Evolutionary conservation across 2,888 invertebrate species (phyloP).

Genomic region (Matsumyia berberina): DNA sequence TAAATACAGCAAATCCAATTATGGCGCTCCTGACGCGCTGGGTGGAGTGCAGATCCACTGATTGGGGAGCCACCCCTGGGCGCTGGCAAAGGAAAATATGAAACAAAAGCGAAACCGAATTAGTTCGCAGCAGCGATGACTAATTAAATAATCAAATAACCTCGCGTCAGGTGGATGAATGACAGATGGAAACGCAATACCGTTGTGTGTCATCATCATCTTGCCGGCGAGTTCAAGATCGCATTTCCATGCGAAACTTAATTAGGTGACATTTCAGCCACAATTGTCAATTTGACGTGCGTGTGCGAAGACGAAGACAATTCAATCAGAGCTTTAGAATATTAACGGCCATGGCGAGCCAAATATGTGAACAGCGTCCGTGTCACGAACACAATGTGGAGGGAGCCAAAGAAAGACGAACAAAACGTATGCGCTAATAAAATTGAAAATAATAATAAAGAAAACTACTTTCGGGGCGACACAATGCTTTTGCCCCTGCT

Average conservation of each 20-base stretch:
- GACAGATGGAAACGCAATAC: slow-evolving; percentile 31
- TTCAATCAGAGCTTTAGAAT: slow-evolving; percentile 37
- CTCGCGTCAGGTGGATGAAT: slow-evolving; percentile 10
- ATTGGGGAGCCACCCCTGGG: slow-evolving; percentile 15
- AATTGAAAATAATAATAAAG: slow-evolving; percentile 32
- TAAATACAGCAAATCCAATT: slow-evolving; percentile 61
- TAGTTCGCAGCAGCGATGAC: slow-evolving; percentile 28
- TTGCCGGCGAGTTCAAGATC: slow-evolving; percentile 53
- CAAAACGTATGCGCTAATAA: slow-evolving; percentile 3
- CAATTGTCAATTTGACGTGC: slow-evolving; percentile 42
- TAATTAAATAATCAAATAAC: slow-evolving; percentile 53
- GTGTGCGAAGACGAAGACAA: slow-evolving; percentile 20
- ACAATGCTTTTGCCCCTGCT: background rate
- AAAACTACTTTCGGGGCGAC: slow-evolving; percentile 15
- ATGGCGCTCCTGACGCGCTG: slow-evolving; percentile 33
- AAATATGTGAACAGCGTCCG: slow-evolving; percentile 22
- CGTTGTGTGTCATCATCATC: slow-evolving; percentile 37
- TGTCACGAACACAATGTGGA: slow-evolving; percentile 10
- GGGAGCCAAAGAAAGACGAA: slow-evolving; percentile 7
- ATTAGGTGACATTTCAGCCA: slow-evolving; percentile 48
- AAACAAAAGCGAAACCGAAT: slow-evolving; percentile 11
- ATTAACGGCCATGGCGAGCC: slow-evolving; percentile 19
- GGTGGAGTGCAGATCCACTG: slow-evolving; percentile 19
- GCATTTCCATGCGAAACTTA: slow-evolving; percentile 43
- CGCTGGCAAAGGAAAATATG: slow-evolving; percentile 1